A percentile compares a stretch with the other conserved stretches of the same genome.
Evolutionary conservation across 2,888 invertebrate species (phyloP).

Genomic region (Lithophane socia): DNA sequence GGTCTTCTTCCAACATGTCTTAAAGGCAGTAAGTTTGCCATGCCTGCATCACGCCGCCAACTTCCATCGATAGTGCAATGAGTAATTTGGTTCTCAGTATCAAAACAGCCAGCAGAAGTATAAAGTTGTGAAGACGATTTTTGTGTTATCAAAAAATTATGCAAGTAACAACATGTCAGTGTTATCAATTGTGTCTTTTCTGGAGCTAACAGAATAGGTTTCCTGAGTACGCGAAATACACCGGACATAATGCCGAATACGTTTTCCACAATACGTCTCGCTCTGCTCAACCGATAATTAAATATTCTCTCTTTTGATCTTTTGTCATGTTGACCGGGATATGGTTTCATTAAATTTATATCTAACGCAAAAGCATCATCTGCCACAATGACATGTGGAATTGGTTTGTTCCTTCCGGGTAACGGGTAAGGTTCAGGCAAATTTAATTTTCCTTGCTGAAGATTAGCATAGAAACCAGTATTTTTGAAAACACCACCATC

Average conservation of each 20-base stretch:
- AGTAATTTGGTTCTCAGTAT: conserved; percentile 60
- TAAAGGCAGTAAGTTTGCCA: conserved; percentile 25
- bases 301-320: conserved; percentile 51
- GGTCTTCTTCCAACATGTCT: conserved; percentile 3
- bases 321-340: conserved; percentile 51
- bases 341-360: conserved; percentile 57
- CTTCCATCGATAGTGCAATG: conserved; percentile 57
- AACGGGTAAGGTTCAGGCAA: conserved; percentile 46
- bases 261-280: conserved; percentile 50
- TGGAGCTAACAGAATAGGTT: conserved; percentile 52
- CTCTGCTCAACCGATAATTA: conserved; percentile 50
- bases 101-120: conserved; percentile 58
- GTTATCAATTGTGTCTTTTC: conserved; percentile 51
- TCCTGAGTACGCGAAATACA: conserved; percentile 36
- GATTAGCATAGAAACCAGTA: conserved; percentile 53
- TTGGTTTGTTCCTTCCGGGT: conserved; percentile 50
- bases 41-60: conserved; percentile 53
- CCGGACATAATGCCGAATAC: conserved; percentile 38
- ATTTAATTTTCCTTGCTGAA: conserved; percentile 52
- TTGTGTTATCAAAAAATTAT: conserved; percentile 57
- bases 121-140: conserved; percentile 57
- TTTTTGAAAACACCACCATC: conserved; percentile 61
- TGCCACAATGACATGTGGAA: conserved; percentile 51
- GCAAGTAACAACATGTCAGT: conserved; percentile 57
- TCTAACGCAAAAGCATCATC: conserved; percentile 60